phyloP scores from a whole-genome alignment of 2,888 invertebrate genomes.

The Orthosia gracilis region DNA sequence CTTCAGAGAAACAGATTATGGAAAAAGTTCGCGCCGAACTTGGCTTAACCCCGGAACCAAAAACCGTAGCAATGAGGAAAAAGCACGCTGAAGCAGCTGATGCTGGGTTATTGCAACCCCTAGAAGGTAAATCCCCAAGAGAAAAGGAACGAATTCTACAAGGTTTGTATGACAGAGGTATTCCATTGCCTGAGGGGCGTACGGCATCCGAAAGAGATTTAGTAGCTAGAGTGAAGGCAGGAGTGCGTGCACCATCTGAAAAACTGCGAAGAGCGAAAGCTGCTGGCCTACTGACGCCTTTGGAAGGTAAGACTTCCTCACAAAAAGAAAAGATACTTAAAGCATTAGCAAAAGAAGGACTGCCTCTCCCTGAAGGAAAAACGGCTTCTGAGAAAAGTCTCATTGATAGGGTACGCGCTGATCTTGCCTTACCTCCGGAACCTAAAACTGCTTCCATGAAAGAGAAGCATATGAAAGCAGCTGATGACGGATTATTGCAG shows the following conservation, averaged over 20 bases:
- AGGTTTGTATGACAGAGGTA: constrained; percentile 1
- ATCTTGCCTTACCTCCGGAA: background rate
- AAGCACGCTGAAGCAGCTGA: constrained; percentile 6
- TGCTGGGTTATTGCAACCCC: background rate
- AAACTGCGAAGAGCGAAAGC: background rate
- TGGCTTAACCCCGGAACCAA: background rate
- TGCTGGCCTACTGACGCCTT: background rate
- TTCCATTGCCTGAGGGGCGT: background rate
- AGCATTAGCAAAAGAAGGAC: constrained; percentile 1
- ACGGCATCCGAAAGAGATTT: background rate
- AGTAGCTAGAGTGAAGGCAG: background rate
- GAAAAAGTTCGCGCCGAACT: background rate
- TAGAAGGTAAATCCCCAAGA: background rate
- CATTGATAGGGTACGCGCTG: background rate
- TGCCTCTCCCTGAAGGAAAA: background rate
- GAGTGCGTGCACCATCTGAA: background rate
- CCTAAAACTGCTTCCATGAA: background rate
- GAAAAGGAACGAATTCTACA: constrained; percentile 1
- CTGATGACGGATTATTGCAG: background rate
- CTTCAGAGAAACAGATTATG: background rate
- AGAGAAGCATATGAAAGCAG: background rate
- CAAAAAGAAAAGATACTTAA: constrained; percentile 5
- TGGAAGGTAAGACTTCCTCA: background rate
- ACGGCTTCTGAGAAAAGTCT: background rate
- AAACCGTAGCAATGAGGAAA: background rate